phyloP scores from a whole-genome alignment of 1,140 invertebrate species.

The Gonatopus flavifemur region DNA sequence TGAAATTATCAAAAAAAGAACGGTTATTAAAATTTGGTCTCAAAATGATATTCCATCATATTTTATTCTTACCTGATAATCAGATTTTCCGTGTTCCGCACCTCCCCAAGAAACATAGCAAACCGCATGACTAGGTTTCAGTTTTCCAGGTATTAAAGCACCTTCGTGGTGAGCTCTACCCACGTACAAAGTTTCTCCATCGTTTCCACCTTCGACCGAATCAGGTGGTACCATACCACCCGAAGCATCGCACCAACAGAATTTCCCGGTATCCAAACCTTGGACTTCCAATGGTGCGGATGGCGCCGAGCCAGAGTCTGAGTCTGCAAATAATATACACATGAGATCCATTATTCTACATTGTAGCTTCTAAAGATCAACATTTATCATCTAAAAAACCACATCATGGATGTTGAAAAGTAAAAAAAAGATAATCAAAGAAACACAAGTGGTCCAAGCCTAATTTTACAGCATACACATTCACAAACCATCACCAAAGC shows the following conservation, averaged over 20 bases:
- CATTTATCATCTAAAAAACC: too few species aligned
- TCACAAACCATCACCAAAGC: too few species aligned
- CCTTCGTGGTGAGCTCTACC: conserved; percentile 73
- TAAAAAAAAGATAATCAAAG: too few species aligned
- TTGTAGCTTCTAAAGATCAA: too few species aligned
- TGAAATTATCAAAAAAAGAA: conserved; percentile 29
- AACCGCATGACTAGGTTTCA: conserved; percentile 69
- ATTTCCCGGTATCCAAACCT: conserved; percentile 18
- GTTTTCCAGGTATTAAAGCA: conserved; percentile 77
- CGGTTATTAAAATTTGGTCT: conserved; percentile 1
- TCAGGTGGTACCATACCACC: conserved; percentile 70
- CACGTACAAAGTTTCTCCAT: conserved; percentile 73
- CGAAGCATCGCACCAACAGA: conserved; percentile 68
- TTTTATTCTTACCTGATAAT: conserved; percentile 78
- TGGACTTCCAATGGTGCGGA: conserved; percentile 41
- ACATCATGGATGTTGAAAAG: too few species aligned
- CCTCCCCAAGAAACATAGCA: conserved; percentile 81
- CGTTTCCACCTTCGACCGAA: conserved; percentile 72
- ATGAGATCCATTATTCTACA: too few species aligned
- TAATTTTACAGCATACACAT: too few species aligned
- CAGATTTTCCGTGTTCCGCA: conserved; percentile 69
- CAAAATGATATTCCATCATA: too few species aligned
- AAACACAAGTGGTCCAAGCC: too few species aligned
- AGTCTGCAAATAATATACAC: too few species aligned
- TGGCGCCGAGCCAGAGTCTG: too few species aligned